Evolutionary conservation across 1,140 invertebrate genomes (phyloP), one percentile per base, ranked within the genome.

Genomic region (Eupeodes corollae): DNA sequence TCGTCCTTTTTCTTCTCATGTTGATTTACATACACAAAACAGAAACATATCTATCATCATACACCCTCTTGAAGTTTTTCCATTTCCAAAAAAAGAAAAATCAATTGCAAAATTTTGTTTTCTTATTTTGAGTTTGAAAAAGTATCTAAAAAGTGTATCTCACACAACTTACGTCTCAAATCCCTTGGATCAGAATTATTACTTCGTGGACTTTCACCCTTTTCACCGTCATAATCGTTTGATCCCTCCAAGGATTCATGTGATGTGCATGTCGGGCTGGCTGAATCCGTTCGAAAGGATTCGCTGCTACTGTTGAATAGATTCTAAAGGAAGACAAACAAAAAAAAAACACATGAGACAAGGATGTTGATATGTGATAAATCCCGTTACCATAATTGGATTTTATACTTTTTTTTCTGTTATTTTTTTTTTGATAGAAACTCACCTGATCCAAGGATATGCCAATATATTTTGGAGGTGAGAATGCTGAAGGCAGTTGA

Each of bases 121-220:
- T 26, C 8, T 26, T 26, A 5, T 26, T 26, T 26, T 26, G 21
- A 26, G 21, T 26, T 26, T 26, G 21, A 26, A 26, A 26, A 26
- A 26, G 21, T 26, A 26, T 26, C 21, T 26, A 8, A 26, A 26
- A 26, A 26, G 21, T 26, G 21, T 26, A 26, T 26, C 3, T 3
- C 21, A 5, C 21, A 26, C 21, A 53, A 66, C 63, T 66, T 66
- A 67, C 65, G 64, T 56, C 65, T 62, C 53, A 67, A 67, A 61
- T 67, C 65, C 56, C 62, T 61, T 52, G 64, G 62, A 65, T 67
- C 65, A 47, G 65, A 67, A 47, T 67, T 59, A 61, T 67, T 67
- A 52, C 63, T 67, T 56, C 63, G 61, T 48, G 63, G 63, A 59
- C 63, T 67, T 64, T 67, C 63, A 66, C 63, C 63, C 63, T 67